These are phyloP conservation scores for Drosophila bipectinata DNA, from an alignment of 1,140 invertebrate species.

Conservation along the genomic window DNA sequence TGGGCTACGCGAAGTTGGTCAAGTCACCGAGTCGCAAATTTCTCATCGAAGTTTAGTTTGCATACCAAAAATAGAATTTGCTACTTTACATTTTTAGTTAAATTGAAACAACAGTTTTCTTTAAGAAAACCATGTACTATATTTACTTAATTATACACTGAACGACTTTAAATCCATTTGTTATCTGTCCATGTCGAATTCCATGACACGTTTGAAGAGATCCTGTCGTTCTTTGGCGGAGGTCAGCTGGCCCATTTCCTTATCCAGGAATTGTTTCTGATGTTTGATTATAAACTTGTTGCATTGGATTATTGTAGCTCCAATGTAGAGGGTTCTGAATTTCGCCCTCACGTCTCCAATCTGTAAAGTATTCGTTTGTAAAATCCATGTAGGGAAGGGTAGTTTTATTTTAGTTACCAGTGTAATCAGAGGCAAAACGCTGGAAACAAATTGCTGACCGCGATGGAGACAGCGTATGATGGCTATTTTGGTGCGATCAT, in stretches of 20 bases:
- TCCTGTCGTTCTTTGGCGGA: slow-evolving; percentile 85
- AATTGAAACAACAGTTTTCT: slow-evolving; percentile 52
- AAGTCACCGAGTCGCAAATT: slow-evolving; percentile 72
- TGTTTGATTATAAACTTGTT: slow-evolving; percentile 89
- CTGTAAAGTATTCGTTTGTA: slow-evolving; percentile 46
- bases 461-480: slow-evolving; percentile 89
- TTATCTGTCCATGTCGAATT: slow-evolving; percentile 83
- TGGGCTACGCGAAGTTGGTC: slow-evolving; percentile 29
- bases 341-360: slow-evolving; percentile 86
- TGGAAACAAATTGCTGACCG: slow-evolving; percentile 89
- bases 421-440: slow-evolving; percentile 87
- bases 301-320: slow-evolving; percentile 91
- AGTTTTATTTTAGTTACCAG: slow-evolving; percentile 48
- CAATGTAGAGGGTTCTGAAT: slow-evolving; percentile 88
- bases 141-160: slow-evolving; percentile 54
- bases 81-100: slow-evolving; percentile 31
- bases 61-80: slow-evolving; percentile 50
- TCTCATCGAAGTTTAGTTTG: slow-evolving; percentile 72
- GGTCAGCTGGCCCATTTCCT: slow-evolving; percentile 64
- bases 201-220: slow-evolving; percentile 85
- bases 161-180: slow-evolving; percentile 3
- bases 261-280: slow-evolving; percentile 85
- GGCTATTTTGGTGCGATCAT: slow-evolving; percentile 89
- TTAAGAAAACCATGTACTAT: slow-evolving; percentile 50
- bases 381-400: not conserved